A percentile compares a stretch with the other conserved stretches of the same genome.
Conservation (phyloP, 2,888 invertebrate species). For the Drosophila atroscutellata region DNA sequence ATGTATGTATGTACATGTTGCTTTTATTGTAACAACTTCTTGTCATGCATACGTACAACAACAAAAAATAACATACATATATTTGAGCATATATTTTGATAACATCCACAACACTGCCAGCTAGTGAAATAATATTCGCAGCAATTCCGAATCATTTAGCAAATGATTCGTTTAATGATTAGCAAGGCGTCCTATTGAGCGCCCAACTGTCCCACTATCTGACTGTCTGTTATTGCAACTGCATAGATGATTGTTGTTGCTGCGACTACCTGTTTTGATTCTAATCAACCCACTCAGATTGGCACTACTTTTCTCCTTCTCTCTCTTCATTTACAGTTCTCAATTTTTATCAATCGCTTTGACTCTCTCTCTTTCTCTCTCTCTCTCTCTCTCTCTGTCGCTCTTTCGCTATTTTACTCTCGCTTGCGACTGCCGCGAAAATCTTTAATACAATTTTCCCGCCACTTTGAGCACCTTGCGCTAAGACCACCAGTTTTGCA, state of each 20-base stretch:
- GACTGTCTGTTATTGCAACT: conserved; percentile 41
- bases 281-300: conserved; percentile 69
- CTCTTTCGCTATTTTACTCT: conserved; percentile 5
- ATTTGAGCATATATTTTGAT: conserved; percentile 30
- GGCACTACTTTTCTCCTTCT: conserved; percentile 21
- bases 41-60: conserved; percentile 22
- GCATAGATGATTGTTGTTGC: conserved; percentile 20
- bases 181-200: conserved; percentile 7
- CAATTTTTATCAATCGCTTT: conserved; percentile 13
- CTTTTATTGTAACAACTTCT: conserved; percentile 49
- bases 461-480: conserved; percentile 78
- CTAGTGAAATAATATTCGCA: conserved; percentile 21
- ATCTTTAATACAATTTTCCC: conserved; percentile 71
- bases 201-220: background rate
- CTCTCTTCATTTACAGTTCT: conserved; percentile 14
- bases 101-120: conserved; percentile 21
- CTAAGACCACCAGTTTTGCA: conserved; percentile 61
- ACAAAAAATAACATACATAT: background rate
- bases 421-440: conserved; percentile 40
- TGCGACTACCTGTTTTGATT: conserved; percentile 74
- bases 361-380: conserved; percentile 20
- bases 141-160: conserved; percentile 25
- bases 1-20: background rate
- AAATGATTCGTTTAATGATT: conserved; percentile 40
- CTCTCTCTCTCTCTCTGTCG: background rate